Percentiles rank a stretch among this genome's conserved stretches.
These are phyloP conservation scores for Saturnia japonica DNA, from an alignment of 2,888 invertebrate genomes.

Conservation along the genomic window DNA sequence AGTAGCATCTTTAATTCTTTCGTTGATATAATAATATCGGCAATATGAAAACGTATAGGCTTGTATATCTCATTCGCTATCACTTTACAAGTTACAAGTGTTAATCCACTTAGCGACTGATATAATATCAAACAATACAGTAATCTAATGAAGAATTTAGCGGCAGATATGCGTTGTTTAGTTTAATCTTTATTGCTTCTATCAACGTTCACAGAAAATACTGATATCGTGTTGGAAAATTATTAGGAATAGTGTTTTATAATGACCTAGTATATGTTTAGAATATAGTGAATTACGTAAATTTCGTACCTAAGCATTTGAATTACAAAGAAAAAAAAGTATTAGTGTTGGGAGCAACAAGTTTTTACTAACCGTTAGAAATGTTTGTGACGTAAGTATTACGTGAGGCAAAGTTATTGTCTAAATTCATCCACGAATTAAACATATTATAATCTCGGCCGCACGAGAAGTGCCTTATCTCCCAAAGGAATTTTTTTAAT, in stretches of 20 bases:
- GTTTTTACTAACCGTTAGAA: not conserved
- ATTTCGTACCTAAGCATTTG: not conserved
- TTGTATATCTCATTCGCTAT: not conserved
- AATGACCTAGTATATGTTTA: not conserved
- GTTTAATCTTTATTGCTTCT: constrained; percentile 11
- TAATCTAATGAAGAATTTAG: constrained; percentile 10
- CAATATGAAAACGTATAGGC: not conserved
- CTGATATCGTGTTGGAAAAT: not conserved
- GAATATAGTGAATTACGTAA: not conserved
- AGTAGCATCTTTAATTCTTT: not conserved
- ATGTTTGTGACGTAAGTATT: not conserved
- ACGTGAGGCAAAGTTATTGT: not conserved
- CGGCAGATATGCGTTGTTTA: not conserved
- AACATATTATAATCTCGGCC: not conserved
- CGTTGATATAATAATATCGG: not conserved
- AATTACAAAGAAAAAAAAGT: not conserved
- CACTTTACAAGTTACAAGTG: not conserved
- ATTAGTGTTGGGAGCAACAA: not conserved
- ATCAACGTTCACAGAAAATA: not conserved
- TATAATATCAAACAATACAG: not conserved
- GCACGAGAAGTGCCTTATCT: not conserved
- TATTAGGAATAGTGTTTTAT: not conserved
- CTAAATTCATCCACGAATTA: not conserved
- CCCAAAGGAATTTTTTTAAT: not conserved
- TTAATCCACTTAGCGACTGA: not conserved